Evolutionary conservation across 1,140 invertebrate species (phyloP), one percentile per base, ranked within the genome.

Genomic region (Heliconius eleuchia): DNA sequence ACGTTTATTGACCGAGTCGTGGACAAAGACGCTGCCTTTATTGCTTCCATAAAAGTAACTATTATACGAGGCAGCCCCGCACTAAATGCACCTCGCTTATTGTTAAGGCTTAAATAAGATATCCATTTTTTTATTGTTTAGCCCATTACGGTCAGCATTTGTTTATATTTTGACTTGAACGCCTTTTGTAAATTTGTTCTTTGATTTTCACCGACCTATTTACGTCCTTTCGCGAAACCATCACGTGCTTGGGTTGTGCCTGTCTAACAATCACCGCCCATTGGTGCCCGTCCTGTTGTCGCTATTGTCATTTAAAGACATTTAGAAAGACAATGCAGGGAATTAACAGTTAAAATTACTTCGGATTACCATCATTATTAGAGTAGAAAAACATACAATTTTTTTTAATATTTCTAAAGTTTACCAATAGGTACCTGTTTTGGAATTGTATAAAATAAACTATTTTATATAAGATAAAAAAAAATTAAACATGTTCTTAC

Each of bases 161-260:
- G 92, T 93, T 93, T 87, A 94, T 93, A 94, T 94, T 94, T 94
- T 94, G 92, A 94, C 92, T 89, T 66, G 84, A 82, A 88, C 83
- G 85, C 81, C 87, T 88, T 86, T 89, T 88, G 78, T 84, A 75
- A 80, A 85, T 46, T 23, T 39, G 46, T 3, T 46, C 86, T 92
- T 94, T 94, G 89, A 87, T 66, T 57, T 75, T 16, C 71, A 83
- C 91, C 91, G 91, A 84, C 87, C 87, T 57, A 81, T 84, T 87
- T 85, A 84, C 80, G 80, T 73, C 76, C 50, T 55, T 88, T 92
- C 82, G 89, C 90, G 87, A 92, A 89, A 88, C 81, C 74, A 87
- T 92, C 89, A 88, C 88, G 87, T 89, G 88, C 84, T 87, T 80
- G 82, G 79, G 70, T 77, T 78, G 55, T 76, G 74, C 80, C 80